Conservation (phyloP, 1,140 invertebrate species). For the Neodiprion pinetum region DNA sequence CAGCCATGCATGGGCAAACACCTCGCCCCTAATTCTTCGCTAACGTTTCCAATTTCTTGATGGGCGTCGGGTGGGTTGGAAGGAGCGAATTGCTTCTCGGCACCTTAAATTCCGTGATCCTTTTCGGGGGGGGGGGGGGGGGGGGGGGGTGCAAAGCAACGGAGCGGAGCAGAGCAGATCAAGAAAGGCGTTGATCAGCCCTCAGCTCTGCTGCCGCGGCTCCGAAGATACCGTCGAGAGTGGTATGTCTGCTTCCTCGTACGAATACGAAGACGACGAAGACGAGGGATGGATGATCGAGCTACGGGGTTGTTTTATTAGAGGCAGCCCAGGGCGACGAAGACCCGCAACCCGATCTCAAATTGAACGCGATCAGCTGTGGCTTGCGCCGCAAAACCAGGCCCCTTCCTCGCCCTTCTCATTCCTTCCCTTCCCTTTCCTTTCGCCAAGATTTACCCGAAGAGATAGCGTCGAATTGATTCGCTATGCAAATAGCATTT, state of each 20-base stretch:
- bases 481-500: conserved; percentile 7
- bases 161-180: background rate
- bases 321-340: background rate
- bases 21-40: too few relatives aligned
- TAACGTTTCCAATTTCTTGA: too few relatives aligned
- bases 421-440: background rate
- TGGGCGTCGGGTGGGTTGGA: background rate
- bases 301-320: background rate
- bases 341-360: background rate
- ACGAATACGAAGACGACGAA: too few relatives aligned
- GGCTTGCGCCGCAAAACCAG: background rate
- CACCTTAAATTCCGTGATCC: background rate
- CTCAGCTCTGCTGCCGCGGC: conserved; percentile 3
- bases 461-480: background rate
- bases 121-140: background rate
- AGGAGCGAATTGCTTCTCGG: conserved; percentile 20
- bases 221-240: too few relatives aligned
- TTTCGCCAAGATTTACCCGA: background rate
- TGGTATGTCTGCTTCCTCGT: too few relatives aligned
- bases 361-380: conserved; percentile 4
- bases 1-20: too few relatives aligned
- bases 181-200: conserved; percentile 12
- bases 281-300: background rate
- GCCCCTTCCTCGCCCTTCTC: too few relatives aligned
- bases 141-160: background rate